Evolutionary conservation across 2,113 vertebrate species (phyloP).

Genomic region (Cololabis saira): DNA sequence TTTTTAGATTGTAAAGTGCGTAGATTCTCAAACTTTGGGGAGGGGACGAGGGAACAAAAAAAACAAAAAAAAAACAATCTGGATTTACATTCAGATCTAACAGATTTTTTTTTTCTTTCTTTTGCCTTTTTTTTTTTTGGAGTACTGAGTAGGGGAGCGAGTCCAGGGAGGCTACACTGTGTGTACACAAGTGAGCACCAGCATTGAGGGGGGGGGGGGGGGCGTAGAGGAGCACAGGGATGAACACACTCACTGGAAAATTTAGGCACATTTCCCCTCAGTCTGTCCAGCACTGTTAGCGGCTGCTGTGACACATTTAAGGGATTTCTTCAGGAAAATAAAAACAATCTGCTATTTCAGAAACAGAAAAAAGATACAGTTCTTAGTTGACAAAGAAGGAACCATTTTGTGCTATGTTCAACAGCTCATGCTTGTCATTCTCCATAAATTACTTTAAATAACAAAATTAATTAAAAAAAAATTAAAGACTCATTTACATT

Average conservation of each 20-base stretch:
- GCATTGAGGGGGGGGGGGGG: neutral
- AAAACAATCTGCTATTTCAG: no score
- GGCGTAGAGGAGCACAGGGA: neutral
- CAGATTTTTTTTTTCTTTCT: conserved; percentile 51
- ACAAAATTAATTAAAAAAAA: conserved; percentile 79
- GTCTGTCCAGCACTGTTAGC: neutral
- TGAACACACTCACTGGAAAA: conserved; percentile 10
- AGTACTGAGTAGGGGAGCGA: conserved; percentile 21
- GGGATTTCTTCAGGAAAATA: conserved; percentile 16
- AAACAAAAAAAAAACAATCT: conserved; percentile 19
- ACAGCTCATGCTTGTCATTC: conserved; percentile 70
- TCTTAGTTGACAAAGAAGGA: conserved; percentile 20
- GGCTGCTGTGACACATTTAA: conserved; percentile 4
- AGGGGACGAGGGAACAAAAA: neutral
- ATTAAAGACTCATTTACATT: conserved; percentile 77
- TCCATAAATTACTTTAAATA: conserved; percentile 86
- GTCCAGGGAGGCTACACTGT: conserved; percentile 9
- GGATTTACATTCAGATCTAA: conserved; percentile 69
- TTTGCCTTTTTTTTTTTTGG: conserved; percentile 27
- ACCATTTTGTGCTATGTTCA: conserved; percentile 69
- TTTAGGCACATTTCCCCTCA: conserved; percentile 46
- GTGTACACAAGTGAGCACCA: conserved; percentile 35
- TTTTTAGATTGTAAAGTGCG: conserved; percentile 76
- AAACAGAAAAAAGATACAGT: neutral
- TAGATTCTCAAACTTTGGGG: conserved; percentile 55